Evolutionary conservation across 2,113 vertebrate genomes (phyloP).

Genomic region (Onychostruthus taczanowskii): DNA sequence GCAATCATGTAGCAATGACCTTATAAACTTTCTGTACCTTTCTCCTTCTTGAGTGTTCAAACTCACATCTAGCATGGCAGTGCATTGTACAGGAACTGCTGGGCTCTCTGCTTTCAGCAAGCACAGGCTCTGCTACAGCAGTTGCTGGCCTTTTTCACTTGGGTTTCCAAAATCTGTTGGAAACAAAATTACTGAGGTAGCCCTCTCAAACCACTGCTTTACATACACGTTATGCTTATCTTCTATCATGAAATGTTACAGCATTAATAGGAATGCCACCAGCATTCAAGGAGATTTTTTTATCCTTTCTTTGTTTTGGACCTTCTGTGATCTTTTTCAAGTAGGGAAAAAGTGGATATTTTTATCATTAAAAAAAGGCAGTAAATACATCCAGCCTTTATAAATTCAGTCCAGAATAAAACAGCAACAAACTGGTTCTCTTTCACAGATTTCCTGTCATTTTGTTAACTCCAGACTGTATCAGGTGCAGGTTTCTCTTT

Average conservation of each 20-base stretch:
- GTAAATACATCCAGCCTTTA: background rate
- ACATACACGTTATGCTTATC: background rate
- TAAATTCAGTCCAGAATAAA: background rate
- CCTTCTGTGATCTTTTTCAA: background rate
- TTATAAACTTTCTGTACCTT: conserved; percentile 35
- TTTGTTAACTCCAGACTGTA: background rate
- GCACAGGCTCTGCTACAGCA: background rate
- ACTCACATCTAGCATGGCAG: background rate
- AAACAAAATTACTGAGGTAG: background rate
- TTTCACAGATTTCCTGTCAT: background rate
- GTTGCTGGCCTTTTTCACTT: background rate
- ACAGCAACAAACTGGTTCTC: background rate
- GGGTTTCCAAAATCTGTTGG: background rate
- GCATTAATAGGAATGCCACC: background rate
- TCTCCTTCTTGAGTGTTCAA: background rate
- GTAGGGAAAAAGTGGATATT: background rate
- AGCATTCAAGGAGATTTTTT: background rate
- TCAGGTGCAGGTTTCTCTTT: background rate
- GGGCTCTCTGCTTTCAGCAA: background rate
- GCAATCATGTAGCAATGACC: conserved; percentile 33
- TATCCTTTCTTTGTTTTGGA: background rate
- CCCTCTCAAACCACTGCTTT: background rate
- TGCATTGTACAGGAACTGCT: background rate
- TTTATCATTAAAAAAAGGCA: background rate
- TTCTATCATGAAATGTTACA: background rate